Evolutionary conservation across 2,888 invertebrate genomes (phyloP), one percentile per base, ranked within the genome.

Genomic region (Automeris io): DNA sequence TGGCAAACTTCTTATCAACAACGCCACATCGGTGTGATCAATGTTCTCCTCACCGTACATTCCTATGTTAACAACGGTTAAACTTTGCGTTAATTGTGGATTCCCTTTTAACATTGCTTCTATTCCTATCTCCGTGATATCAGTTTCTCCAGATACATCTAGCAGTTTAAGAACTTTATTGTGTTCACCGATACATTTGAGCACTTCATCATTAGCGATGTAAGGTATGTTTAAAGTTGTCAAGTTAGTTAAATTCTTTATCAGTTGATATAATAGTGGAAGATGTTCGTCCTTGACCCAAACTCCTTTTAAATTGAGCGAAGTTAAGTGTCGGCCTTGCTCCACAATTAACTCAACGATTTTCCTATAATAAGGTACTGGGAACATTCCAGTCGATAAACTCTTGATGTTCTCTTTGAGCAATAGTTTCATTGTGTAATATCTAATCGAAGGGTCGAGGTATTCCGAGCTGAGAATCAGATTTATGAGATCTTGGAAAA

Each of bases 281-380:
- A 92, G 86, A 51, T 91, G 89, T 46, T 92, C 92, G 36, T 91
- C 92, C 66, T 91, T 90, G 26, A 91, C 90, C 92, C 92, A 92
- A 21, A 92, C 90, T 8, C 92, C 92, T 77, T 92, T 92, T 40
- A 92, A 72, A 70, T 92, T 92, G 36, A 92, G 85, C 22, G 89
- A 73, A 31, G 90, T 89, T 49, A 92, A 58, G 19, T 91, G 90
- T 5, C 79, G 87, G 5, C 92, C 92, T 69, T 90, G 90, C 13
- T 87, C 87, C 3, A 86, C 81, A 54, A 92, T 90, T 46, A 90
- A 88, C 68, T 91, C 89, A 54, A 92, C 75, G 52, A 92, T 90
- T 70, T 90, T 90, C 44, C 89, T 89, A 63, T 92, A 91, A 69
- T 91, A 92, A n/a, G 90, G 90, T 52, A 90, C 88, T 0, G 92